Evolutionary conservation across 2,113 vertebrate genomes (phyloP), one percentile per base, ranked within the genome.

Genomic region (Hystrix brachyura): DNA sequence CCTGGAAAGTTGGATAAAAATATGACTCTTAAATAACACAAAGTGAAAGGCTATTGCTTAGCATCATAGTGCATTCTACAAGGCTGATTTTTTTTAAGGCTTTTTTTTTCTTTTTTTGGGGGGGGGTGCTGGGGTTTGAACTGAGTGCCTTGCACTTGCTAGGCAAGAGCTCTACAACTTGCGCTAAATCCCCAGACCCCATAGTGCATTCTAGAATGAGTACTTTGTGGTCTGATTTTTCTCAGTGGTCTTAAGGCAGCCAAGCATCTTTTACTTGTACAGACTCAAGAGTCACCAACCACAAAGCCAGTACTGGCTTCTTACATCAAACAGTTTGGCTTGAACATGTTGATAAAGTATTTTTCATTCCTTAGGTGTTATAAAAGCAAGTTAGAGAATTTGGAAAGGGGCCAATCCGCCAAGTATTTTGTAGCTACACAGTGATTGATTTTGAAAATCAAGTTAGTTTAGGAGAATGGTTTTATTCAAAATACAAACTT

Each of bases 341-440:
- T 91, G 74, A 97, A 72, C 59, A 65, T 76, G 90, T 87, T 78
- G 76, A 43, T 87, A 85, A 86, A 93, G 55, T 96, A 74, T 69
- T 67, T 95, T 87, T 23, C 34, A 71, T 95, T 87, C 65, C 76
- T 78, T 90, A 93, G 90, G 76, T 84, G 25, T 90, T 92, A 94
- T 92, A 81, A 94, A 96, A 95, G 87, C 76, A 93, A 97, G 48
- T 79, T 57, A 72, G 38, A 90, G 59, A 84, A 83, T 92, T 93
- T 84, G 83, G 59, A 96, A 57, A 93, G 25, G 46, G 46, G 59
- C 62, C 71, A 90, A 0, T 57, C 17, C 92, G 80, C 51, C 79
- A 81, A 95, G 46, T 87, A 43, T 89, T 87, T 97, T 86, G 87
- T 85, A 93, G 74, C 67, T 90, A 87, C 48, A 21, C 32, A 92